phyloP scores from a whole-genome alignment of 30 jellyfish, hydroid and myxozoan species.

The Rhopilema esculentum region DNA sequence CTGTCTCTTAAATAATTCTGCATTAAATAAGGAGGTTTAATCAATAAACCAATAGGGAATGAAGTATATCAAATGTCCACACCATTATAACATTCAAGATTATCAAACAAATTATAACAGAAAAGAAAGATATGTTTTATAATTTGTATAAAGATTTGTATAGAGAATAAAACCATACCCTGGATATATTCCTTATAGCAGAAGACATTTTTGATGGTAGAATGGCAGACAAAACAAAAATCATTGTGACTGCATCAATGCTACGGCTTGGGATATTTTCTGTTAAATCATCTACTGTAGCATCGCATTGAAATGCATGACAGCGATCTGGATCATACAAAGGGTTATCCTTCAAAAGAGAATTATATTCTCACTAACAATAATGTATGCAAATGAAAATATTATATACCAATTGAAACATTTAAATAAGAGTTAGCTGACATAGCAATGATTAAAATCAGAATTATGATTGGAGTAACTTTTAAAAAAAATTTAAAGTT shows the following conservation, averaged over 20 bases:
- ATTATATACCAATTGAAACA: background rate
- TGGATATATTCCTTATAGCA: constrained; percentile 65
- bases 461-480: no score
- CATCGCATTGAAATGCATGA: constrained; percentile 93
- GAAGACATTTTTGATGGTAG: constrained; percentile 78
- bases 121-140: no score
- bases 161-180: constrained; percentile 46
- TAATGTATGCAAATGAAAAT: constrained; percentile 1
- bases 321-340: constrained; percentile 70
- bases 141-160: background rate
- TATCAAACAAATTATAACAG: no score
- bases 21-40: no score
- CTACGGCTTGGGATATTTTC: constrained; percentile 48
- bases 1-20: no score
- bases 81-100: no score
- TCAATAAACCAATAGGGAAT: no score
- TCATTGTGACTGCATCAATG: constrained; percentile 83
- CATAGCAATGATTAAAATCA: no score
- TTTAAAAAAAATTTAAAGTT: no score
- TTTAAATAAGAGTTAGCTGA: no score
- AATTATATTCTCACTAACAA: background rate
- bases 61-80: no score
- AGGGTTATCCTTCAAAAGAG: constrained; percentile 70
- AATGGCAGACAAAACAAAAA: constrained; percentile 97
- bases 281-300: constrained; percentile 73